These are phyloP conservation scores for Microctonus aethiopoides DNA, from an alignment of 2,888 invertebrate species.

Conservation along the genomic window DNA sequence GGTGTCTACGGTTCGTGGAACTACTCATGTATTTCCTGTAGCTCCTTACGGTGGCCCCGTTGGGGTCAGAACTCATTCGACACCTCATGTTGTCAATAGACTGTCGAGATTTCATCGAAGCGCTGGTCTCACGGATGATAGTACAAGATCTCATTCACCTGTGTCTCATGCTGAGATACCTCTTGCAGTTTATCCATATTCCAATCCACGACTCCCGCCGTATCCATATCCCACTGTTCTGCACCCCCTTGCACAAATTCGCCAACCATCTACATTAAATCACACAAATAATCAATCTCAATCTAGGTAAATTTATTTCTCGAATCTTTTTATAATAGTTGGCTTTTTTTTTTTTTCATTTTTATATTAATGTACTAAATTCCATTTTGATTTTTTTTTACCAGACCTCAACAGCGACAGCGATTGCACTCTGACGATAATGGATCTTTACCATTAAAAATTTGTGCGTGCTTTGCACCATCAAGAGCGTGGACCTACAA, in stretches of 20 bases:
- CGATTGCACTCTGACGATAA: conserved; percentile 79
- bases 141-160: conserved; percentile 80
- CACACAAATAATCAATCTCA: conserved; percentile 59
- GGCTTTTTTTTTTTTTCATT: not conserved
- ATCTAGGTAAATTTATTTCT: conserved; percentile 53
- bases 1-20: conserved; percentile 93
- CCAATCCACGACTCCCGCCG: conserved; percentile 91
- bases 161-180: conserved; percentile 68
- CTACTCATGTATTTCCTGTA: conserved; percentile 97
- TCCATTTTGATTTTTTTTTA: conserved; percentile 7
- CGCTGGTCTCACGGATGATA: conserved; percentile 84
- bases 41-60: conserved; percentile 95
- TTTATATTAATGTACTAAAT: not conserved
- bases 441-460: conserved; percentile 77
- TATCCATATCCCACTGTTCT: conserved; percentile 87
- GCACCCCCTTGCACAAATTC: conserved; percentile 86
- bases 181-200: conserved; percentile 72
- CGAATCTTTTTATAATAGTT: not conserved
- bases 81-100: conserved; percentile 92
- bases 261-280: conserved; percentile 72
- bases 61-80: conserved; percentile 94
- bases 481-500: conserved; percentile 78
- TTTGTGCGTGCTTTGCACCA: conserved; percentile 83
- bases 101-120: conserved; percentile 95
- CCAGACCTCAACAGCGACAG: conserved; percentile 68